These are phyloP conservation scores for Allygus modestus DNA, from an alignment of 2,888 invertebrate species.

Conservation along the genomic window DNA sequence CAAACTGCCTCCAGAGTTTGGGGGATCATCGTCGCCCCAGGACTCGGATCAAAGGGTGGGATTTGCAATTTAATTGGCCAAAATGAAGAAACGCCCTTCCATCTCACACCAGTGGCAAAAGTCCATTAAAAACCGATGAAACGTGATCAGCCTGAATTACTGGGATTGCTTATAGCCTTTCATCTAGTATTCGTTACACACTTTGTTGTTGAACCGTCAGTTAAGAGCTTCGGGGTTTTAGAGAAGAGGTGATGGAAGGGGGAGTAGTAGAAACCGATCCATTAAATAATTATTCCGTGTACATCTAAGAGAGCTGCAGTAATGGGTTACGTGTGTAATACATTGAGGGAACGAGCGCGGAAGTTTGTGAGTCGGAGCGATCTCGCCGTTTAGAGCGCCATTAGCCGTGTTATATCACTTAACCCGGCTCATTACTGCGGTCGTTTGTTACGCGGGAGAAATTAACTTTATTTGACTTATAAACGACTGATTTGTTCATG, in stretches of 20 bases:
- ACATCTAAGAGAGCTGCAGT: not conserved
- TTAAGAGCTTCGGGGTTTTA: not conserved
- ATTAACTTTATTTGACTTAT: not conserved
- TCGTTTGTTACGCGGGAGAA: not conserved
- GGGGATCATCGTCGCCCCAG: conserved; percentile 25
- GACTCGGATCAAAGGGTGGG: conserved; percentile 36
- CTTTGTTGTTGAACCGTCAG: not conserved
- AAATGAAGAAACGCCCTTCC: conserved; percentile 50
- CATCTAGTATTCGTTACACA: not conserved
- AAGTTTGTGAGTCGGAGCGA: conserved; percentile 15
- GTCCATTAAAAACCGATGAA: conserved; percentile 22
- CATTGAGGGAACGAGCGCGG: not conserved
- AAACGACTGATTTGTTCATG: not conserved
- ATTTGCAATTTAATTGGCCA: conserved; percentile 41
- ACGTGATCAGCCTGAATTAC: not conserved
- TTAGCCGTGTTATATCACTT: conserved; percentile 22
- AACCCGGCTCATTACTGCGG: conserved; percentile 1
- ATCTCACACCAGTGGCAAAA: conserved; percentile 7
- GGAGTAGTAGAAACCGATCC: not conserved
- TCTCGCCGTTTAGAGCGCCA: conserved; percentile 4
- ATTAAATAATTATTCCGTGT: conserved; percentile 34
- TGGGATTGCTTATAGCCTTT: not conserved
- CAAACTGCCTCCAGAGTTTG: conserved; percentile 6
- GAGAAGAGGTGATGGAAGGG: not conserved
- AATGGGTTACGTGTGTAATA: conserved; percentile 37